A percentile compares a stretch with the other conserved stretches of the same genome.
Conservation (phyloP, 2,113 vertebrate genomes). For the Corythoichthys haematopterus region DNA sequence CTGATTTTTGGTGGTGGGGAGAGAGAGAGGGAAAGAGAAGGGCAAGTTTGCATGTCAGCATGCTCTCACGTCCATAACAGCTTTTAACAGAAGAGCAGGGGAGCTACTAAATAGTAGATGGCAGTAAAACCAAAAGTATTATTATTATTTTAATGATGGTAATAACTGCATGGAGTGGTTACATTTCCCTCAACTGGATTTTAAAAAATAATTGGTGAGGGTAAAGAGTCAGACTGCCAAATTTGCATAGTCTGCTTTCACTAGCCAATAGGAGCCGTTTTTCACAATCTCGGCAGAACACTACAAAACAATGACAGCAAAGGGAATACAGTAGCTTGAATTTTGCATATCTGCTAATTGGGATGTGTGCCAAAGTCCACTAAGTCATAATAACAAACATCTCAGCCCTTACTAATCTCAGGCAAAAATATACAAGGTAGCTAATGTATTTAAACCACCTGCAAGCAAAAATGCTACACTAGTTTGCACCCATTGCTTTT, state of each 20-base stretch:
- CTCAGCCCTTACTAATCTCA: not conserved
- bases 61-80: slow-evolving; percentile 78
- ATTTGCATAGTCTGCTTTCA: not conserved
- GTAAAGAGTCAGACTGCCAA: not conserved
- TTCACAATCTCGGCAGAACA: not conserved
- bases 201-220: not conserved
- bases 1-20: slow-evolving; percentile 63
- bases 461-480: not conserved
- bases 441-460: not conserved
- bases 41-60: slow-evolving; percentile 90
- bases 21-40: slow-evolving; percentile 47
- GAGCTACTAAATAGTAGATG: not conserved
- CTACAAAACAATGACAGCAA: not conserved
- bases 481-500: not conserved
- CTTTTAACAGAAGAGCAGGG: slow-evolving; percentile 20
- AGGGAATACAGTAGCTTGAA: not conserved
- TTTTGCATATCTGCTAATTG: not conserved
- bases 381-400: not conserved
- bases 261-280: not conserved
- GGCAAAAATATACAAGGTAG: not conserved
- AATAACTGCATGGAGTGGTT: not conserved
- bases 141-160: not conserved
- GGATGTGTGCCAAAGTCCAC: not conserved
- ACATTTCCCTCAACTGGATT: not conserved
- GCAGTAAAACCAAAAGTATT: not conserved